phyloP scores from a whole-genome alignment of 2,888 invertebrate genomes.

The Chymomyza caudatula region DNA sequence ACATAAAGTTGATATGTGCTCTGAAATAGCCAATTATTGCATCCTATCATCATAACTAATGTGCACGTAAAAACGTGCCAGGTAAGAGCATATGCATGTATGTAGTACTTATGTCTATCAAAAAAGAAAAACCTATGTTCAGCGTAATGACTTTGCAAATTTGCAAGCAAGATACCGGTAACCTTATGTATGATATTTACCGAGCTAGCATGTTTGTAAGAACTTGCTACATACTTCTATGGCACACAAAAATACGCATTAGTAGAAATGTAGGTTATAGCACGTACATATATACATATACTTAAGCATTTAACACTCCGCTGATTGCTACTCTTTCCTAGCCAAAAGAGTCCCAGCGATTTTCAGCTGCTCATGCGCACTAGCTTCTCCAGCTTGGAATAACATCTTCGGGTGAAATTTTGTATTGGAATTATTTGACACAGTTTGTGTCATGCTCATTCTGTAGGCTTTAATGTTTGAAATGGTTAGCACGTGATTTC shows the following conservation, averaged over 20 bases:
- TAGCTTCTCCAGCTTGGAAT: not conserved
- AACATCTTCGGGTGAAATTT: not conserved
- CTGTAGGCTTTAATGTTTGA: not conserved
- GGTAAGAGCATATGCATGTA: not conserved
- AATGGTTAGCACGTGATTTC: constrained; percentile 1
- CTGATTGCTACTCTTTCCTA: not conserved
- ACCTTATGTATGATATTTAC: not conserved
- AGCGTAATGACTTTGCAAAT: not conserved
- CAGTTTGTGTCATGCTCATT: not conserved
- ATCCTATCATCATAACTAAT: not conserved
- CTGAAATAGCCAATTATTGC: not conserved
- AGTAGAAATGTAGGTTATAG: not conserved
- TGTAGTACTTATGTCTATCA: not conserved
- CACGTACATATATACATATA: not conserved
- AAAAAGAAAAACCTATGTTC: not conserved
- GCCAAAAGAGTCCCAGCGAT: not conserved
- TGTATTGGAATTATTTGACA: constrained; percentile 2
- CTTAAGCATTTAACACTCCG: not conserved
- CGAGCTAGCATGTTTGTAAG: not conserved
- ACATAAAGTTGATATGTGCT: not conserved
- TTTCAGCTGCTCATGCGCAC: not conserved
- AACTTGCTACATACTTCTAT: not conserved
- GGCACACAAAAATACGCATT: not conserved
- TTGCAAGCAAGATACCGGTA: not conserved
- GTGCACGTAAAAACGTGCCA: not conserved